Evolutionary conservation across 2,797 vertebrate genomes (phyloP), one percentile per base, ranked within the genome.

Genomic region (Acipenser oxyrinchus): DNA sequence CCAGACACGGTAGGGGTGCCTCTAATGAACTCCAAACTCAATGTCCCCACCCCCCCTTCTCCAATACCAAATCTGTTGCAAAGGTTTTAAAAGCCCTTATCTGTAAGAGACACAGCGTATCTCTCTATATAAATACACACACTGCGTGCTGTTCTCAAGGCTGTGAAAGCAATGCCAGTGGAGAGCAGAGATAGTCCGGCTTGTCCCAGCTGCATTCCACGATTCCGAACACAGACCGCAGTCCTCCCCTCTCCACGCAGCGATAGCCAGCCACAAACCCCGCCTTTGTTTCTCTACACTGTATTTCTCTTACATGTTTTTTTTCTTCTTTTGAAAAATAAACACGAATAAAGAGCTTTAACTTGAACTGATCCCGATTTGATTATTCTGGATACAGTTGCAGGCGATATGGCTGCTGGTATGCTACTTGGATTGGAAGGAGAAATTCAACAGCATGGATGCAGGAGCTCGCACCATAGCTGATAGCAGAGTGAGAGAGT

Each of bases 191-290:
- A 75, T 70, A 72, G 78, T 71, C 66, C 76, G 77, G 80, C 75
- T 75, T 70, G 69, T 80, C 69, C 78, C 75, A 72, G 48, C 59
- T 70, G 73, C 82, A 90, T 89, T 87, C 87, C 78, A 75, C 69
- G 73, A 89, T 89, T 85, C 83, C 79, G 79, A 68, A 49, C 68
- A 76, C 74, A 73, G 84, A 71, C 78, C 68, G 74, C 72, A 80
- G 75, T 77, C 68, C 71, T 72, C 76, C 76, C 73, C 71, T 77
- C 72, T 57, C 48, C 57, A 49, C 60, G 49, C 62, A 55, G 62
- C 18, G 18, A 18, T 2, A 18, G 18, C 18, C 18, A 18, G 18
- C 18, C 18, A 18, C 18, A 18, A 18, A 18, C 18, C 18, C 1
- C 18, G 18, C 68, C 18, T 18, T 18, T 18, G 18, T 18, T 18